These are phyloP conservation scores for Falco berigora DNA, from an alignment of 2,797 vertebrate species.

Conservation along the genomic window DNA sequence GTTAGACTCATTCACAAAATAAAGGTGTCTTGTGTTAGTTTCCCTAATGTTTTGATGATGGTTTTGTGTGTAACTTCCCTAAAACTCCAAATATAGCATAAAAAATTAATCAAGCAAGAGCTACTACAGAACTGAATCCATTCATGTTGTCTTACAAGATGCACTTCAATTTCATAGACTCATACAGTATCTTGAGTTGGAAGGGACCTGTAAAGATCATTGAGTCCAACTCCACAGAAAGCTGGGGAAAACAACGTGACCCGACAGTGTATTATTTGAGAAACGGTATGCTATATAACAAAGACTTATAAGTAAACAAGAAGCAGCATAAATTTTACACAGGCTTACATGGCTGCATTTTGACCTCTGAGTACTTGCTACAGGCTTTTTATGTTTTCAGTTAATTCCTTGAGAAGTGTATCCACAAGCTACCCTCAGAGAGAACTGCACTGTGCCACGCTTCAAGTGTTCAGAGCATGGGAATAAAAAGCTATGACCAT, in stretches of 20 bases:
- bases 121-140: not conserved
- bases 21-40: not conserved
- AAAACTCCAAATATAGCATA: not conserved
- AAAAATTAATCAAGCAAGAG: not conserved
- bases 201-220: not conserved
- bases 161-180: not conserved
- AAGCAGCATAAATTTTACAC: not conserved
- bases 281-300: not conserved
- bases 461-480: not conserved
- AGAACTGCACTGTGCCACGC: fast-evolving
- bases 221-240: not conserved
- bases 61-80: not conserved
- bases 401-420: not conserved
- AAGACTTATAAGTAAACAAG: not conserved
- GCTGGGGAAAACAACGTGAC: fast-evolving
- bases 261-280: not conserved
- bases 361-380: not conserved
- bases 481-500: not conserved
- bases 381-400: not conserved
- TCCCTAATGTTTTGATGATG: not conserved
- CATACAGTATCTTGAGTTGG: not conserved
- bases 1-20: not conserved
- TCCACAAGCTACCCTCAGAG: not conserved
- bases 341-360: not conserved
- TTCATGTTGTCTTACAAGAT: not conserved